Percentiles rank a stretch among this genome's conserved stretches.
Conservation (phyloP, 2,888 invertebrate genomes). For the Pseudanteris insignis region DNA sequence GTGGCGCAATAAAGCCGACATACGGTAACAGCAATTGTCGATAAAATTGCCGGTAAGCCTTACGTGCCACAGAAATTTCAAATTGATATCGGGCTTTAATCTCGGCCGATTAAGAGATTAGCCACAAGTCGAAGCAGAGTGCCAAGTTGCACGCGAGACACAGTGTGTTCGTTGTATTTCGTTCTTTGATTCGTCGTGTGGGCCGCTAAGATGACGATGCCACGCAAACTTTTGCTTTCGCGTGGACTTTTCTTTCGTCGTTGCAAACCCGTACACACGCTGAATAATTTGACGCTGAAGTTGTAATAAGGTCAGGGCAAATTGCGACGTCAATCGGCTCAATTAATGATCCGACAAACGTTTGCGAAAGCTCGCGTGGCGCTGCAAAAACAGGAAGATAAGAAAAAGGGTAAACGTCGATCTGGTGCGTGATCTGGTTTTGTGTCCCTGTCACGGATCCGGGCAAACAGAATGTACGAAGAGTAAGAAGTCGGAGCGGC, state of each 20-base stretch:
- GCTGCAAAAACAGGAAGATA: constrained; percentile 1
- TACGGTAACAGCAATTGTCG: constrained; percentile 37
- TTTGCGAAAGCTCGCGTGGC: no score
- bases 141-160: constrained; percentile 42
- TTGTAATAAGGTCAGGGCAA: constrained; percentile 12
- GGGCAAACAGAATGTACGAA: no score
- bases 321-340: constrained; percentile 8
- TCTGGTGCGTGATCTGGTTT: constrained; percentile 2
- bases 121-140: constrained; percentile 33
- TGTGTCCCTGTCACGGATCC: constrained; percentile 3
- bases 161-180: constrained; percentile 12
- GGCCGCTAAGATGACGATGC: constrained; percentile 8
- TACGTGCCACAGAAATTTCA: constrained; percentile 43
- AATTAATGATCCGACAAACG: constrained; percentile 8
- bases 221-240: constrained; percentile 8
- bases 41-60: constrained; percentile 44
- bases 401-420: no score
- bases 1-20: constrained; percentile 35
- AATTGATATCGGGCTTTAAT: constrained; percentile 46
- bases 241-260: constrained; percentile 7
- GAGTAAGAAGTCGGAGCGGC: constrained; percentile 33
- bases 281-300: constrained; percentile 6
- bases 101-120: constrained; percentile 45
- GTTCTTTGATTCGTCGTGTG: constrained; percentile 2
- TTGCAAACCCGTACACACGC: neutral